phyloP scores from a whole-genome alignment of 2,113 vertebrate genomes.

The Syngnathus floridae region DNA sequence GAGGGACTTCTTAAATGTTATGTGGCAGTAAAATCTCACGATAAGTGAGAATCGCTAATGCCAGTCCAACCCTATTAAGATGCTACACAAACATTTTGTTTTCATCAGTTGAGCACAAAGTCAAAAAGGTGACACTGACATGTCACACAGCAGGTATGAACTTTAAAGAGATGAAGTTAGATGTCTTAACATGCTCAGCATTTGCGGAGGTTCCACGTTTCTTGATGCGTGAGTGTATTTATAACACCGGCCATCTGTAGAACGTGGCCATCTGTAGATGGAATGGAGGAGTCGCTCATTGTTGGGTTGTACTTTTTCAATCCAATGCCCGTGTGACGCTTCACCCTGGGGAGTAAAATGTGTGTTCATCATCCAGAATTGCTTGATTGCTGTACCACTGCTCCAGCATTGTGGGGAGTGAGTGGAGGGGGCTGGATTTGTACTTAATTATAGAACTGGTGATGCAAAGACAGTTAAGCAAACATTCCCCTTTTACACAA shows the following conservation, averaged over 20 bases:
- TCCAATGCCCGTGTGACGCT: constrained; percentile 27
- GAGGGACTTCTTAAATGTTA: constrained; percentile 36
- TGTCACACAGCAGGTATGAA: constrained; percentile 20
- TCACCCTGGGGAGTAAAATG: constrained; percentile 47
- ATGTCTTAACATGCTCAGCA: constrained; percentile 15
- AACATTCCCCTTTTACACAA: constrained; percentile 34
- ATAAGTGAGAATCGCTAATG: constrained; percentile 14
- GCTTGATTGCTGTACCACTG: constrained; percentile 69
- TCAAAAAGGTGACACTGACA: neutral
- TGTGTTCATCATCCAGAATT: constrained; percentile 64
- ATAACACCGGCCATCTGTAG: constrained; percentile 48
- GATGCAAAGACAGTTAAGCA: constrained; percentile 50
- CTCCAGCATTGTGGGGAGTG: constrained; percentile 50
- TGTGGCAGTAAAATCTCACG: constrained; percentile 27
- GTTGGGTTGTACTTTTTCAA: constrained; percentile 31
- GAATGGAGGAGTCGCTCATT: constrained; percentile 12
- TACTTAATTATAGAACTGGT: constrained; percentile 62
- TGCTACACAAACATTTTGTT: neutral
- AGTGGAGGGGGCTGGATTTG: constrained; percentile 55
- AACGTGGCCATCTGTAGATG: constrained; percentile 41
- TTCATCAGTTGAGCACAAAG: constrained; percentile 5
- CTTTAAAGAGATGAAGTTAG: constrained; percentile 2
- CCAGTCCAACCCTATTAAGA: constrained; percentile 17
- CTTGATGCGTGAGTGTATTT: constrained; percentile 37
- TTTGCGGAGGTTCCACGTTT: constrained; percentile 15